Evolutionary conservation across 2,888 invertebrate genomes (phyloP), one percentile per base, ranked within the genome.

Genomic region (Isoperla grammatica): DNA sequence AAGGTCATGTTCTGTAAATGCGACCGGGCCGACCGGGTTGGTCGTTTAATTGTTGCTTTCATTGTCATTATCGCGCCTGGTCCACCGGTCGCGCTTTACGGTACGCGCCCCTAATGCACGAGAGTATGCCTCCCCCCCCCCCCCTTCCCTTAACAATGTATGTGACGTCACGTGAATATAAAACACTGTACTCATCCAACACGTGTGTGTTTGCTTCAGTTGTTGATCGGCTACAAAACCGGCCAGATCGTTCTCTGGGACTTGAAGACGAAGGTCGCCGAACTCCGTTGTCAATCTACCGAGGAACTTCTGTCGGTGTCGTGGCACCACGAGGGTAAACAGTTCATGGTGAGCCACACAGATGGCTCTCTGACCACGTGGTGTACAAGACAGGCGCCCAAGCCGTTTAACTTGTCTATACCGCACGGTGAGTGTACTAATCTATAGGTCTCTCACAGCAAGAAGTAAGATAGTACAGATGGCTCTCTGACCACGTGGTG

Each of bases 321-420:
- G 65, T 99, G 99, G 99, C 95, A 97, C 75, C 88, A 91, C 78
- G 98, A 99, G 77, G 99, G 97, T 66, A 95, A 95, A 78, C 90
- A 93, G 77, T 92, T 99, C 74, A 91, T 99, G 87, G 88, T 89
- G 68, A 92, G 94, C 70, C 98, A 99, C 77, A 85, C 85, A 43
- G 97, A 99, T 78, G 99, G 99, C 64, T 95, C 94, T 61, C 83
- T 99, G 62, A 90, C 92, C 69, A 93, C 95, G 58, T 99, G 97
- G 97, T 88, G 84, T 71, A 79, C 90, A 62, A 85, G 88, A 71
- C 81, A 81, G 65, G 84, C 86, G 68, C 80, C 83, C 57, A 86
- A 92, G 73, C 92, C 95, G 43, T 78, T 86, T 68, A 87, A 86
- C 69, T 81, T 91, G 71, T 86, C 89, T 57, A 90, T 89, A 79